Evolutionary conservation across 2,113 vertebrate species (phyloP), one percentile per base, ranked within the genome.

Genomic region (Ptilonorhynchus violaceus): DNA sequence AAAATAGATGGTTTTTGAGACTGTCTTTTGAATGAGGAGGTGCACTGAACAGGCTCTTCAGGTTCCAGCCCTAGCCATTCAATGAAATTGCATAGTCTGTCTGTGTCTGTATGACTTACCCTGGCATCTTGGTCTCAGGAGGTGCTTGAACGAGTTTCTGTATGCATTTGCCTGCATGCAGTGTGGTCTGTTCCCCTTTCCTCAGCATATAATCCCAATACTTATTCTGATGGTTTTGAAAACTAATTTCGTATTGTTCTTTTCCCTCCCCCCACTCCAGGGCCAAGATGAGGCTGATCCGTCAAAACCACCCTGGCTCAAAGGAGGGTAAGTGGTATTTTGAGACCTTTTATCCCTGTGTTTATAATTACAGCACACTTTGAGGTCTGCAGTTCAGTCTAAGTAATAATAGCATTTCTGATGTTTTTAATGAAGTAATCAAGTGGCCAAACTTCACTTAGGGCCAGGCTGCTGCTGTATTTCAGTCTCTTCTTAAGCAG

Each of bases 251-350:
- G 4, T 68, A 20, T 35, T 68, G 2, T 69, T 86, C 33, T 91
- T 88, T 69, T 56, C 31, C 27, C 15, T 27, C 96, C 18, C 52
- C 27, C 75, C 22, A 60, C 91, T 94, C 92, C 98, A 99, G 98
- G 97, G 96, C 91, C 97, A 97, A 91, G 98, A 98, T 98, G 98
- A 99, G 92, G 98, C 98, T 58, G 98, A 98, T 85, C 96, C 97
- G 16, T 96, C 97, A 16, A 98, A 98, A 95, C 98, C 99, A 76
- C 98, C 99, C 37, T 99, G 99, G 99, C 97, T 98, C 87, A 99
- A 99, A 97, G 98, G 98, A 95, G 98, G 99, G 99, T 99, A 97
- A 99, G 99, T 98, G 39, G 10, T 52, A 21, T 90, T 79, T 88
- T 69, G 41, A 63, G 28, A 60, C 11, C 4, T 78, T 88, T 9